phyloP scores from a whole-genome alignment of 2,797 vertebrate species.

The Nannoperca australis region DNA sequence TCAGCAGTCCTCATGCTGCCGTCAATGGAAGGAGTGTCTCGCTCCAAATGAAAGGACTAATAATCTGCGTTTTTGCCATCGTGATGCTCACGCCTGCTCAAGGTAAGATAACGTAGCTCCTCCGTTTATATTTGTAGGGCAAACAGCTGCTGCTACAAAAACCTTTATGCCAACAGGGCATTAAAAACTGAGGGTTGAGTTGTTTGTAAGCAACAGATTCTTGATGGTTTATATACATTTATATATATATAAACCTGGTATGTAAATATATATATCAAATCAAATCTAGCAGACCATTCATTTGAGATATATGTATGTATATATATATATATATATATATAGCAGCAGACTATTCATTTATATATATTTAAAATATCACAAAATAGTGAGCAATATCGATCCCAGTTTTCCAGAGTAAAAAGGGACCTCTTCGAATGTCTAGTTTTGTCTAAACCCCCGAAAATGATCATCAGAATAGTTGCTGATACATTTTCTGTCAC shows the following conservation, averaged over 20 bases:
- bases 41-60: conserved; percentile 68
- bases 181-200: not conserved
- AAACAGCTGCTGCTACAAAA: not conserved
- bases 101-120: conserved; percentile 63
- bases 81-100: conserved; percentile 54
- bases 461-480: not conserved
- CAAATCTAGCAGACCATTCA: no score
- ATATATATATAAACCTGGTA: no score
- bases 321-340: no score
- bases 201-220: not conserved
- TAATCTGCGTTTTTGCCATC: conserved; percentile 67
- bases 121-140: not conserved
- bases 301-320: no score
- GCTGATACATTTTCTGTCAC: not conserved
- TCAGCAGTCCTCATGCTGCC: conserved; percentile 37
- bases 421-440: not conserved
- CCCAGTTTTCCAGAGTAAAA: not conserved
- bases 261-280: no score
- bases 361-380: not conserved
- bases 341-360: no score
- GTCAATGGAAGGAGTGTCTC: conserved; percentile 33
- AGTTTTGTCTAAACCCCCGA: not conserved
- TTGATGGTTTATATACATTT: not conserved
- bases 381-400: not conserved
- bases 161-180: not conserved